Evolutionary conservation across 2,113 vertebrate species (phyloP), one percentile per base, ranked within the genome.

Genomic region (Thunnus maccoyii): DNA sequence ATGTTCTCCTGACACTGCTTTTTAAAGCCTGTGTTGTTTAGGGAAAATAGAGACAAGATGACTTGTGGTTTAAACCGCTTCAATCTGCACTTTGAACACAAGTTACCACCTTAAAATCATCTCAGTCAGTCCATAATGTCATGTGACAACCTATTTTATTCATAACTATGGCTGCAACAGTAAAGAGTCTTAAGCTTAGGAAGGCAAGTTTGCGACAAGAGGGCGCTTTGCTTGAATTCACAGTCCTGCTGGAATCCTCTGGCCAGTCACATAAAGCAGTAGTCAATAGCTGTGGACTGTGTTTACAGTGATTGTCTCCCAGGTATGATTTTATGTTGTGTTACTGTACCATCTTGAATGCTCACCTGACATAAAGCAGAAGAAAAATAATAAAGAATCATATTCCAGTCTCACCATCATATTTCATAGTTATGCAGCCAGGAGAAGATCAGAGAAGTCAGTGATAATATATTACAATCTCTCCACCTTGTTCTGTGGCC

Each of bases 1-100:
- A 32, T 85, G 48, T 76, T 89, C 77, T 80, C 57, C 75, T 84
- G 70, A 88, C 71, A 30, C 50, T 56, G 83, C 82, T 55, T 60
- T 63, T 80, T 82, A 61, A 41, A 36, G 58, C 30, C 52, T 84
- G 74, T 74, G 58, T 56, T 68, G 72, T 64, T 80, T 77, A 36
- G 54, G n/a, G 77, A 88, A 61, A 80, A 81, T 50, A 25, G 14
- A 71, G 71, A 52, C 76, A 87, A 80, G 57, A 87, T 72, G 73
- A 60, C 56, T 73, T 79, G 56, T 36, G 77, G 71, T 78, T 69
- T 32, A 12, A 72, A 57, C 41, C 63, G 71, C 74, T 61, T 56
- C 51, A 54, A 14, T 79, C 82, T 72, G 56, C 36, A 75, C 51
- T 77, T 84, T 65, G 47, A 54, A 52, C 51, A 80, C 18, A 1